A percentile compares a stretch with the other conserved stretches of the same genome.
Evolutionary conservation across 2,888 invertebrate genomes (phyloP).

Genomic region (Volucella inflata): DNA sequence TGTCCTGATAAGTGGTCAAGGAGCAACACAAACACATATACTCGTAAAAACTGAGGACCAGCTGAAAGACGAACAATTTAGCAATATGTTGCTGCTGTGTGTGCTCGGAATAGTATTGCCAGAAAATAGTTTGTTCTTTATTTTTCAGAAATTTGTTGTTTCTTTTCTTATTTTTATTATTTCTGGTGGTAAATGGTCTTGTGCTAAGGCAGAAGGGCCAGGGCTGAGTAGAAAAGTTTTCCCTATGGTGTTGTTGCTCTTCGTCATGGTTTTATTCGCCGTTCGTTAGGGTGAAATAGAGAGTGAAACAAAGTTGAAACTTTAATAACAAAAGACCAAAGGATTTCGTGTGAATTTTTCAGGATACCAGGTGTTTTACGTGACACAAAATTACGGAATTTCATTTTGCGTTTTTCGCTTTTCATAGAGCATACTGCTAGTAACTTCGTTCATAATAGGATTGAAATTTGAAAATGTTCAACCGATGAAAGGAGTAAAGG

Average conservation of each 20-base stretch:
- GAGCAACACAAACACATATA: constrained; percentile 33
- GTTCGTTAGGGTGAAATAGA: not conserved
- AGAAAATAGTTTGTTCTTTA: constrained; percentile 33
- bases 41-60: constrained; percentile 50
- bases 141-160: constrained; percentile 14
- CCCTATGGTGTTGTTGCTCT: constrained; percentile 3
- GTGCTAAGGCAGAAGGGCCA: not conserved
- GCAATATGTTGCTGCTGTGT: constrained; percentile 45
- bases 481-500: not conserved
- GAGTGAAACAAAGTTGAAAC: constrained; percentile 51
- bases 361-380: constrained; percentile 67
- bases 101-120: constrained; percentile 6
- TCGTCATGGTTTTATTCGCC: not conserved
- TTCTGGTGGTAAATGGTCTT: not conserved
- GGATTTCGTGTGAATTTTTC: constrained; percentile 61
- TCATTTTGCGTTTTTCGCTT: constrained; percentile 1
- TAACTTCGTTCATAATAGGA: constrained; percentile 27
- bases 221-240: constrained; percentile 35
- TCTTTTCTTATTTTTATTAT: constrained; percentile 14
- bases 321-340: constrained; percentile 60
- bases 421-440: not conserved
- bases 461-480: constrained; percentile 35
- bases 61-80: constrained; percentile 72
- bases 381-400: constrained; percentile 61
- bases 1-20: constrained; percentile 73